phyloP scores from a whole-genome alignment of 2,797 vertebrate species.

The Ptychadena robeensis region DNA sequence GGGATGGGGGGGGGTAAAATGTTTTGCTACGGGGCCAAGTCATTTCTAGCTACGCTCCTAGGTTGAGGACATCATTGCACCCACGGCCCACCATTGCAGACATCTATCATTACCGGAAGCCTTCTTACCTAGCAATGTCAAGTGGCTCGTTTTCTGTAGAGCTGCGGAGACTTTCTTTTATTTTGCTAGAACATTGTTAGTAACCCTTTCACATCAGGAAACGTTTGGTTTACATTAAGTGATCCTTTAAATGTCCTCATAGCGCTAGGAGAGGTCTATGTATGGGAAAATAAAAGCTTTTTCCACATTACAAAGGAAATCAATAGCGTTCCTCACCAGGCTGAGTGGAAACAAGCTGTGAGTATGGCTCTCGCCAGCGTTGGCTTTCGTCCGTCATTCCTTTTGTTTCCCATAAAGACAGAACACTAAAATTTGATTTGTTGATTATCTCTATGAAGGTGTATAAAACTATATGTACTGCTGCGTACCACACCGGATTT shows the following conservation, averaged over 20 bases:
- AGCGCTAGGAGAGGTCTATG: not conserved
- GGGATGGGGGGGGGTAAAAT: too few species aligned
- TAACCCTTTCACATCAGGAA: not conserved
- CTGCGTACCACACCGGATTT: not conserved
- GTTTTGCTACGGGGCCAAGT: too few species aligned
- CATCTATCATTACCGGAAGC: not conserved
- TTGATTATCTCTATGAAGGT: not conserved
- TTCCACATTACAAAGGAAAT: constrained; percentile 1
- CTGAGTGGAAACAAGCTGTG: not conserved
- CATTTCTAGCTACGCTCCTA: too few species aligned
- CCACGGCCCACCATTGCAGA: too few species aligned
- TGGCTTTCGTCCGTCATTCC: not conserved
- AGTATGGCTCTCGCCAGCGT: not conserved
- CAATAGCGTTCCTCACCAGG: constrained; percentile 13
- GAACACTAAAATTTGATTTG: constrained; percentile 1
- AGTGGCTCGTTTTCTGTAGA: not conserved
- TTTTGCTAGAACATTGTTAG: not conserved
- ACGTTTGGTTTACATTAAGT: not conserved
- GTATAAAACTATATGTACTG: not conserved
- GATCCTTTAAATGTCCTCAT: not conserved
- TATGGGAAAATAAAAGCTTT: not conserved
- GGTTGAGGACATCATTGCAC: not conserved
- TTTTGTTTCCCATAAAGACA: not conserved
- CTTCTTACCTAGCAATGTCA: not conserved
- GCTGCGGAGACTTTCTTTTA: not conserved